phyloP scores from a whole-genome alignment of 2,797 vertebrate species.

The Pseudocheirus occidentalis region DNA sequence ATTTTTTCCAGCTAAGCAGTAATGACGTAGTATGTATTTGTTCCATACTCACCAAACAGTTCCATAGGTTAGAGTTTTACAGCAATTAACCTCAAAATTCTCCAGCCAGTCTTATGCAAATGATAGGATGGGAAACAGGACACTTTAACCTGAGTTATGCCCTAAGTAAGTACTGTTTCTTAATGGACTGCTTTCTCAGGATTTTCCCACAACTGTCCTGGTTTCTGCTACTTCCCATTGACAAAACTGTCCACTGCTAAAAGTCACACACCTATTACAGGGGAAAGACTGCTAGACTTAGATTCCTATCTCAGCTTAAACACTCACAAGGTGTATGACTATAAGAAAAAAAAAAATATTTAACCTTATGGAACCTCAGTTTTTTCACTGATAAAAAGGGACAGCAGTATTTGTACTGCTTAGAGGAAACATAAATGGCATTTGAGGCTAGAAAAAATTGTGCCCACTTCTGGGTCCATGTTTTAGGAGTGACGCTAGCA shows the following conservation, averaged over 20 bases:
- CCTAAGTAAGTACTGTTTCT: not conserved
- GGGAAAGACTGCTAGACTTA: not conserved
- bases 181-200: not conserved
- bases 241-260: not conserved
- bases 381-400: not conserved
- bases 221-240: not conserved
- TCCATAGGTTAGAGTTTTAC: too few species aligned
- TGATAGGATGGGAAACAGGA: not conserved
- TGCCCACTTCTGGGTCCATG: too few species aligned
- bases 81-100: too few species aligned
- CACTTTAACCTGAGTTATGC: not conserved
- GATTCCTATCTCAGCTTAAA: not conserved
- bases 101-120: not conserved
- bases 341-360: not conserved
- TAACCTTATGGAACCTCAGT: not conserved
- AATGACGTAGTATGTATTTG: too few species aligned
- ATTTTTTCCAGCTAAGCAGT: too few species aligned
- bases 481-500: too few species aligned
- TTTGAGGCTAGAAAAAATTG: not conserved
- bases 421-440: not conserved
- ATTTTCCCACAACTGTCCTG: not conserved
- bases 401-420: not conserved
- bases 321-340: not conserved
- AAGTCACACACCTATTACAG: not conserved
- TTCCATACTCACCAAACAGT: too few species aligned